A percentile compares a stretch with the other conserved stretches of the same genome.
These are phyloP conservation scores for Atrichornis clamosus DNA, from an alignment of 2,113 vertebrate species.

Conservation along the genomic window DNA sequence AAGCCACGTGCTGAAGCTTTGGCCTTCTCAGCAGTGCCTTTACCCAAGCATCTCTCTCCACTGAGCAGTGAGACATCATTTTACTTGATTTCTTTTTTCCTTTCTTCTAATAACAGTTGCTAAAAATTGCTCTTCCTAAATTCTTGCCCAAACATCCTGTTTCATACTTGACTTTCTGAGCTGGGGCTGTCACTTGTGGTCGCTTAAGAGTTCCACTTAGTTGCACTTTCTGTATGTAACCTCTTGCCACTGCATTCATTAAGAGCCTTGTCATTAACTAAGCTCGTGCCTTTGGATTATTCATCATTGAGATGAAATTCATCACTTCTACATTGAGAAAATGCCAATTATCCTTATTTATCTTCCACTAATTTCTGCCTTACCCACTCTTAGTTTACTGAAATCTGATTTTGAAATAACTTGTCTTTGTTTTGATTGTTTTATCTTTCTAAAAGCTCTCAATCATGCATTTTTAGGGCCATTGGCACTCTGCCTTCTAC, in stretches of 20 bases:
- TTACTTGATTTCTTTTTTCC: background rate
- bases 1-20: background rate
- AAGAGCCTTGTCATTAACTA: background rate
- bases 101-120: background rate
- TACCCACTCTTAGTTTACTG: background rate
- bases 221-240: background rate
- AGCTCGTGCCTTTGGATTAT: background rate
- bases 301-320: background rate
- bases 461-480: background rate
- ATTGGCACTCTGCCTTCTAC: background rate
- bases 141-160: background rate
- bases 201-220: background rate
- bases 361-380: background rate
- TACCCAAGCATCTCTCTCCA: background rate
- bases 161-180: background rate
- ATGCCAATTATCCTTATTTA: background rate
- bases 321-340: background rate
- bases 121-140: background rate
- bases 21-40: background rate
- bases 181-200: fast-evolving
- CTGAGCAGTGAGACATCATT: background rate
- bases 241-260: background rate
- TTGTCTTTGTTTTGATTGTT: background rate
- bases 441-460: background rate
- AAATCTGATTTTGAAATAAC: background rate